Percentiles rank a stretch among this genome's conserved stretches.
phyloP scores from a whole-genome alignment of 2,113 vertebrate genomes.

The Prunella himalayana region DNA sequence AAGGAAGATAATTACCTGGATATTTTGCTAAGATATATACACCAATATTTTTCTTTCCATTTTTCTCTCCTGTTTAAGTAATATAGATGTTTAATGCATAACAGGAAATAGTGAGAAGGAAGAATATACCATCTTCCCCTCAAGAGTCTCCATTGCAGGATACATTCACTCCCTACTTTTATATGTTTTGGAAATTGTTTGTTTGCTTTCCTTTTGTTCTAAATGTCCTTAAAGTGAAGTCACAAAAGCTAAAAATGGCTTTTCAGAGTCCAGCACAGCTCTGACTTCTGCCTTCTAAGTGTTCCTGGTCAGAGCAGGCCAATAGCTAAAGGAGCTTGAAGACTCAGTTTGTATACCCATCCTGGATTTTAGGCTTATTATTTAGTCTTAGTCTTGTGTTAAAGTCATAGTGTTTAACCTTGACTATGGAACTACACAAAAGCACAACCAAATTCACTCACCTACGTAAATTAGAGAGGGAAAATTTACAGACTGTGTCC shows the following conservation, averaged over 20 bases:
- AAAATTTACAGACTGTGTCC: background rate
- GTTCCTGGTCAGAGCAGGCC: background rate
- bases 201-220: background rate
- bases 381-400: background rate
- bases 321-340: background rate
- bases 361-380: background rate
- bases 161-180: background rate
- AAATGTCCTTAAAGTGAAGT: background rate
- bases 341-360: background rate
- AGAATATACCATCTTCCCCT: background rate
- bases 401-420: background rate
- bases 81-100: background rate
- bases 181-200: background rate
- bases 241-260: background rate
- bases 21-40: background rate
- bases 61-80: background rate
- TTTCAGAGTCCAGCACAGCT: background rate
- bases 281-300: background rate
- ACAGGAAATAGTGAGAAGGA: background rate
- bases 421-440: background rate
- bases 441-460: background rate
- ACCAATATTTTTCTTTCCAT: background rate
- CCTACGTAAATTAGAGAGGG: background rate
- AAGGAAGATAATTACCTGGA: background rate
- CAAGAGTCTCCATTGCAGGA: background rate